Conservation (phyloP, 2,888 invertebrate genomes). For the Chironomus tentans region DNA sequence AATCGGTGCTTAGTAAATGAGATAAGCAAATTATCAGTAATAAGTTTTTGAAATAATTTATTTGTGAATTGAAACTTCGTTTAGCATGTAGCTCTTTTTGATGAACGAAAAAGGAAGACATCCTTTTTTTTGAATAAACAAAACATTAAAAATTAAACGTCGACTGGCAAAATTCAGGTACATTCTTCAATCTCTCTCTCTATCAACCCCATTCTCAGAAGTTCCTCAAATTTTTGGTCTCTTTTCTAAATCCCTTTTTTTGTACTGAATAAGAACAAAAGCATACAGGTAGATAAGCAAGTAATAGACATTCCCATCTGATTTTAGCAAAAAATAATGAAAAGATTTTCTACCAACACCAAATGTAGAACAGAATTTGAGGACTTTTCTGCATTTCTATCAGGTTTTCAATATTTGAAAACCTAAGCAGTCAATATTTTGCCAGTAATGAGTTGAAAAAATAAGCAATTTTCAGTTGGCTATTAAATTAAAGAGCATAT, state of each 20-base stretch:
- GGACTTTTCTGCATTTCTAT: too few relatives aligned
- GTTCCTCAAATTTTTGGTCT: too few relatives aligned
- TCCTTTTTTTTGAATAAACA: not conserved
- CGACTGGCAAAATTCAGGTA: not conserved
- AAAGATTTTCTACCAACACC: too few relatives aligned
- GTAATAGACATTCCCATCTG: not conserved
- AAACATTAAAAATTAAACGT: not conserved
- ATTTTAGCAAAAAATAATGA: too few relatives aligned
- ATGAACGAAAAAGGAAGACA: not conserved
- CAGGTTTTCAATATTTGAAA: too few relatives aligned
- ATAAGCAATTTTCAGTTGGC: not conserved
- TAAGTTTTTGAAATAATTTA: slow-evolving; percentile 16
- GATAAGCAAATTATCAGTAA: not conserved
- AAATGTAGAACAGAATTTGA: too few relatives aligned
- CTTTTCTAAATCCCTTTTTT: too few relatives aligned
- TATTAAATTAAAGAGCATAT: not conserved
- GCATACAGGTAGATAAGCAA: too few relatives aligned
- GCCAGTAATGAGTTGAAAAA: not conserved
- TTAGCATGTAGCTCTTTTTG: slow-evolving; percentile 14
- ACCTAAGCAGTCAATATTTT: not conserved
- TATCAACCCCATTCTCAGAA: too few relatives aligned
- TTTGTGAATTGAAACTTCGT: not conserved
- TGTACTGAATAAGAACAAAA: too few relatives aligned
- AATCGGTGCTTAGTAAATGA: not conserved
- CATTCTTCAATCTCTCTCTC: too few relatives aligned